Evolutionary conservation across 2,888 invertebrate genomes (phyloP).

Genomic region (Himalopsyche kuldschensis): DNA sequence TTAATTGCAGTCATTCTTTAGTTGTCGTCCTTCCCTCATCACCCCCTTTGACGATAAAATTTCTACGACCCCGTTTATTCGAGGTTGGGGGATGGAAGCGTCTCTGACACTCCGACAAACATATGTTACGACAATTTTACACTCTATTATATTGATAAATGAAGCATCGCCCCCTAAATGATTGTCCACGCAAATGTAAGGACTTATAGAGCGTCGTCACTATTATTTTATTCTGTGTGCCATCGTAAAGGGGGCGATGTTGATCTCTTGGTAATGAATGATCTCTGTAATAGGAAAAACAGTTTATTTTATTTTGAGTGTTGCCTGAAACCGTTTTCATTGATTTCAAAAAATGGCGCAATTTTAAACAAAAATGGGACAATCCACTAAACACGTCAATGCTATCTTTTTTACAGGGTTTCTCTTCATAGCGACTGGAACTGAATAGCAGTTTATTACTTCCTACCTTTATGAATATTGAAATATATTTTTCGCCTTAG

Average conservation of each 20-base stretch:
- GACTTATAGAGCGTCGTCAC: neutral
- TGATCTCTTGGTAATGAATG: neutral
- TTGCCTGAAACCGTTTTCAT: too few relatives aligned
- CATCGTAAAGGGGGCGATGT: neutral
- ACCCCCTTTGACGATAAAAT: neutral
- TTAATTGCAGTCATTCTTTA: neutral
- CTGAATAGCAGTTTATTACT: too few relatives aligned
- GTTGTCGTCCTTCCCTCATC: neutral
- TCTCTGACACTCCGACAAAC: conserved; percentile 33
- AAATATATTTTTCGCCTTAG: too few relatives aligned
- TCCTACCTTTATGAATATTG: too few relatives aligned
- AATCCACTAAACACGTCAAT: too few relatives aligned
- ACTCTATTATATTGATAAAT: conserved; percentile 40
- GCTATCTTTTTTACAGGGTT: too few relatives aligned
- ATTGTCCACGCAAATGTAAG: neutral
- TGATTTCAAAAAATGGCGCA: too few relatives aligned
- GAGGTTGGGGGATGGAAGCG: conserved; percentile 8
- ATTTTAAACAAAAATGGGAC: too few relatives aligned
- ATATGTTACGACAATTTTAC: conserved; percentile 40
- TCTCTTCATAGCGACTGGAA: too few relatives aligned
- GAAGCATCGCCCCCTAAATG: conserved; percentile 30
- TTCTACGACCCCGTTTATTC: neutral
- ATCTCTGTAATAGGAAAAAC: neutral
- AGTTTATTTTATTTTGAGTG: too few relatives aligned
- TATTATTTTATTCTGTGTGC: neutral